Conservation (phyloP, 2,797 vertebrate species). For the Microcaecilia unicolor region DNA sequence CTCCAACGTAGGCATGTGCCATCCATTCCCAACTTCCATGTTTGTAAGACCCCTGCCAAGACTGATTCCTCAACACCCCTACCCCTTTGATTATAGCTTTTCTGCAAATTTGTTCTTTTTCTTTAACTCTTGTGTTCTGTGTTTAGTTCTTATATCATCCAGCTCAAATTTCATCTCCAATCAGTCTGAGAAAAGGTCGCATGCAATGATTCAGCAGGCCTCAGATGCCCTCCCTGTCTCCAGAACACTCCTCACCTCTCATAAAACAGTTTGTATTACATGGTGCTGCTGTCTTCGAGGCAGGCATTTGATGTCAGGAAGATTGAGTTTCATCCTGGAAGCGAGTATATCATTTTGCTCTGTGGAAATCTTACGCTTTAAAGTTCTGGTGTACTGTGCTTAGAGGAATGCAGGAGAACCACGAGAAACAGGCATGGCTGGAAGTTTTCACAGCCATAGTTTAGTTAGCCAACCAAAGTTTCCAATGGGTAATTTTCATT, state of each 20-base stretch:
- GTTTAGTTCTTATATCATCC: too few species aligned
- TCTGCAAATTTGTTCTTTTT: too few species aligned
- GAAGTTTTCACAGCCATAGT: slow-evolving; percentile 49
- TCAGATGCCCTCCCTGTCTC: slow-evolving; percentile 12
- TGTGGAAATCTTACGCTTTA: slow-evolving; percentile 45
- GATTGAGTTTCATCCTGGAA: slow-evolving; percentile 54
- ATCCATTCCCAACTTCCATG: too few species aligned
- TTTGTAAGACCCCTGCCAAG: too few species aligned
- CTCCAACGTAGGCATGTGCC: too few species aligned
- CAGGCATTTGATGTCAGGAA: slow-evolving; percentile 60
- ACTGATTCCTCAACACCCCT: too few species aligned
- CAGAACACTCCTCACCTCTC: slow-evolving; percentile 35
- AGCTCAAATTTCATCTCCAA: too few species aligned
- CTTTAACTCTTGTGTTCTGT: too few species aligned
- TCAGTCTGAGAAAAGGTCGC: too few species aligned
- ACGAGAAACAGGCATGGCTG: slow-evolving; percentile 41
- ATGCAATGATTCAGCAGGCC: too few species aligned
- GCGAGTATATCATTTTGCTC: slow-evolving; percentile 60
- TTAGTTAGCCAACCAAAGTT: slow-evolving; percentile 63
- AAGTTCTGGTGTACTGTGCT: slow-evolving; percentile 63
- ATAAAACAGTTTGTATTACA: slow-evolving; percentile 40
- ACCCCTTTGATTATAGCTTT: too few species aligned
- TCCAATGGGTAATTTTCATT: slow-evolving; percentile 56
- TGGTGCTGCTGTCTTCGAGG: slow-evolving; percentile 31
- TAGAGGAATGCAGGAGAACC: slow-evolving; percentile 45